phyloP scores from a whole-genome alignment of 1,140 invertebrate genomes.

The Mactra quadrangularis region DNA sequence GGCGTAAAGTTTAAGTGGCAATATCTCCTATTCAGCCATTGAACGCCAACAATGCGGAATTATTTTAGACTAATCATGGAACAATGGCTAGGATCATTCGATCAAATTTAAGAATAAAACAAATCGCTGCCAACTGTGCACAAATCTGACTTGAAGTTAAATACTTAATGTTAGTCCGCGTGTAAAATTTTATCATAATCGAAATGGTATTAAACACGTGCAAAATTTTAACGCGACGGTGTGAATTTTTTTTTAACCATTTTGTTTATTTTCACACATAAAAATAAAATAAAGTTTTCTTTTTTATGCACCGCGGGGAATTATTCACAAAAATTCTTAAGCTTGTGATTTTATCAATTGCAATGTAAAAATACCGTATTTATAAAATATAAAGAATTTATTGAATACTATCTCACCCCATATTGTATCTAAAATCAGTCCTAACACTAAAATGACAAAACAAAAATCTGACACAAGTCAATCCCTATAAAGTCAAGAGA shows the following conservation, averaged over 20 bases:
- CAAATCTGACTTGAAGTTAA: constrained; percentile 11
- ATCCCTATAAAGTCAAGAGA: not conserved
- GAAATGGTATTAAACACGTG: not conserved
- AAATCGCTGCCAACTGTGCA: constrained; percentile 37
- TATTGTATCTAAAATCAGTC: not conserved
- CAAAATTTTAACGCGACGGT: not conserved
- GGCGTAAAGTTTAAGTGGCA: constrained; percentile 1
- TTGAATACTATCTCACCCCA: not conserved
- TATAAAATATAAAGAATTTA: too few relatives aligned
- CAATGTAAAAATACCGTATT: too few relatives aligned
- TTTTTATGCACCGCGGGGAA: too few relatives aligned
- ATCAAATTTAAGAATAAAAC: constrained; percentile 30
- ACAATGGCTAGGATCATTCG: constrained; percentile 37
- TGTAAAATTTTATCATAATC: not conserved
- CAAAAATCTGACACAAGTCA: not conserved
- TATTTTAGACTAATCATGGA: constrained; percentile 16
- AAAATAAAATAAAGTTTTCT: not conserved
- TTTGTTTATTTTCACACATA: not conserved
- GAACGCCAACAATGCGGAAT: constrained; percentile 24
- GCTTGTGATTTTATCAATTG: too few relatives aligned
- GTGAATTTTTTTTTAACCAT: not conserved
- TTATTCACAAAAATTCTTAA: too few relatives aligned
- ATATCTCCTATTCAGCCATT: not conserved
- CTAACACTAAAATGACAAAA: too few relatives aligned
- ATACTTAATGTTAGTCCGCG: not conserved